Conservation (phyloP, 2,888 invertebrate genomes). For the Adineta ricciae region DNA sequence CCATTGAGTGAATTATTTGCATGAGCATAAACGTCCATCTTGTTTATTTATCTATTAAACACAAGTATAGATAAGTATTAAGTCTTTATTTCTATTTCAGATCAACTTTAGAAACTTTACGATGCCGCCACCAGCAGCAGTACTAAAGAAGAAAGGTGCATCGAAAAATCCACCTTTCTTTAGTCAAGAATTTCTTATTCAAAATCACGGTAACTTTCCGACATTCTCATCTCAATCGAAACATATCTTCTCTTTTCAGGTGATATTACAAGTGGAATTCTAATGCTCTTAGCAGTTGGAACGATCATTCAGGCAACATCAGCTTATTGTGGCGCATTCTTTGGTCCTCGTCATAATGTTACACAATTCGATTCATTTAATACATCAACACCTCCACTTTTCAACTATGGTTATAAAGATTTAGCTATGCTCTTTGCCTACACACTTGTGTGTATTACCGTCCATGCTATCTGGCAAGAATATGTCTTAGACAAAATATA, state of each 20-base stretch:
- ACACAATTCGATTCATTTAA: constrained; percentile 41
- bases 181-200: constrained; percentile 94
- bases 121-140: neutral
- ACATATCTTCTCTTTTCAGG: no score
- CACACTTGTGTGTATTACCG: constrained; percentile 84
- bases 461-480: constrained; percentile 96
- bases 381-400: constrained; percentile 53
- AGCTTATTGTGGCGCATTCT: constrained; percentile 81
- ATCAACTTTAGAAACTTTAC: neutral
- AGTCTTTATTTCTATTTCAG: no score
- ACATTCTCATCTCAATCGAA: no score
- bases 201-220: constrained; percentile 68
- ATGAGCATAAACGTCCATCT: neutral
- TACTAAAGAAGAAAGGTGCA: neutral
- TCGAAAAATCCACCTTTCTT: constrained; percentile 50
- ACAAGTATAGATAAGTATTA: no score
- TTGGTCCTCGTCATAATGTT: constrained; percentile 88
- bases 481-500: constrained; percentile 92
- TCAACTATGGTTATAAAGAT: constrained; percentile 82
- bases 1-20: neutral
- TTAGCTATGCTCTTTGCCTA: constrained; percentile 87
- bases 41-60: neutral
- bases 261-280: constrained; percentile 81
- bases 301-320: constrained; percentile 86
- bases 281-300: constrained; percentile 92